A percentile compares a stretch with the other conserved stretches of the same genome.
Evolutionary conservation across 2,888 invertebrate species (phyloP).

Genomic region (Watsonalla binaria): DNA sequence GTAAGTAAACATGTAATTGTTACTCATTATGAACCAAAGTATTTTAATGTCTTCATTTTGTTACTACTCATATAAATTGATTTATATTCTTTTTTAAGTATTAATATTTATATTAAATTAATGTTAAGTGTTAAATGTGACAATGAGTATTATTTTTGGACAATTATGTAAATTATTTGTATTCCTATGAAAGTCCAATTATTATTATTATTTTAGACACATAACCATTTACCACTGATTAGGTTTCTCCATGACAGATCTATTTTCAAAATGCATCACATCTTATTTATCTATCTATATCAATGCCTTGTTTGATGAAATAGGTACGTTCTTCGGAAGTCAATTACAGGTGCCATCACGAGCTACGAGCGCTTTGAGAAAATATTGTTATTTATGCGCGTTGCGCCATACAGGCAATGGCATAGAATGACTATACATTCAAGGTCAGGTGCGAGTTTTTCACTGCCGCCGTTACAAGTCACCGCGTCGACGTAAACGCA

Average conservation of each 20-base stretch:
- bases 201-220: slow-evolving; percentile 2
- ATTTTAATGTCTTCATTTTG: slow-evolving; percentile 42
- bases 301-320: too few relatives aligned
- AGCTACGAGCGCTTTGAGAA: too few relatives aligned
- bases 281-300: too few relatives aligned
- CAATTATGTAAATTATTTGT: slow-evolving; percentile 41
- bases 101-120: slow-evolving; percentile 36
- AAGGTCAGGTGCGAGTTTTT: too few relatives aligned
- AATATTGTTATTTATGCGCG: too few relatives aligned
- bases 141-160: slow-evolving; percentile 60
- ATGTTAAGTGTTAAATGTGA: slow-evolving; percentile 45
- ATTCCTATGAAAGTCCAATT: slow-evolving; percentile 22
- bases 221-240: not conserved
- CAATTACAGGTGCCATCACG: too few relatives aligned
- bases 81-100: slow-evolving; percentile 36
- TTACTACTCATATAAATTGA: slow-evolving; percentile 43
- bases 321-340: too few relatives aligned
- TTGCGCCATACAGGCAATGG: too few relatives aligned
- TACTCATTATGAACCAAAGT: slow-evolving; percentile 69
- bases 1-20: slow-evolving; percentile 28
- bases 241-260: not conserved
- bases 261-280: too few relatives aligned
- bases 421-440: too few relatives aligned
- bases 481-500: too few relatives aligned
- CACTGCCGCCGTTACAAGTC: too few relatives aligned